These are phyloP conservation scores for Hofmannophila pseudospretella DNA, from an alignment of 2,888 invertebrate species.

Conservation along the genomic window DNA sequence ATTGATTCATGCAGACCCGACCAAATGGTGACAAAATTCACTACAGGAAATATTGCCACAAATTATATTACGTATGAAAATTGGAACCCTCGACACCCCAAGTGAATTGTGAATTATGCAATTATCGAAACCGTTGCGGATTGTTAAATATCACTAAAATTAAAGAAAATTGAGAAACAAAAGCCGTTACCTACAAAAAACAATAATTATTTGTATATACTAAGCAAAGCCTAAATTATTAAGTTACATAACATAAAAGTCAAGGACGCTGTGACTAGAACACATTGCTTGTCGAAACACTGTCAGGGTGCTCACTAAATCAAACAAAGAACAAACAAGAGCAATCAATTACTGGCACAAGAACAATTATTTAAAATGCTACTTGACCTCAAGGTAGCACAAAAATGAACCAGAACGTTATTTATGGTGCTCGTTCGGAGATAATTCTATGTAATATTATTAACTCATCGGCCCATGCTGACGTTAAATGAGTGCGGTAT, in stretches of 20 bases:
- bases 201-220: no score
- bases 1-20: no score
- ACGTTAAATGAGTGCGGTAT: slow-evolving; percentile 36
- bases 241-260: slow-evolving; percentile 15
- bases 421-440: slow-evolving; percentile 48
- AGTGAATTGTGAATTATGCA: no score
- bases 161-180: no score
- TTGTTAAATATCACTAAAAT: background rate
- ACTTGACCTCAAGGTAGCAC: slow-evolving; percentile 55
- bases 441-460: slow-evolving; percentile 56
- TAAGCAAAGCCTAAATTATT: no score
- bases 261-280: slow-evolving; percentile 33
- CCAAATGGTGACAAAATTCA: no score
- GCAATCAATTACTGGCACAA: slow-evolving; percentile 53
- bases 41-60: no score
- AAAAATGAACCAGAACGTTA: slow-evolving; percentile 58
- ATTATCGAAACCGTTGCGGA: background rate
- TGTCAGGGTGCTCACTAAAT: slow-evolving; percentile 33
- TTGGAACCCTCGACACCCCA: no score
- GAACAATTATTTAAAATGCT: slow-evolving; percentile 51
- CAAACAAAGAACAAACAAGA: slow-evolving; percentile 49
- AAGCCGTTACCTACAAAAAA: no score
- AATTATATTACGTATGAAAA: no score
- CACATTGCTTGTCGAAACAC: slow-evolving; percentile 33
- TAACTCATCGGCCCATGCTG: slow-evolving; percentile 48